Percentiles rank a stretch among this genome's conserved stretches.
Conservation (phyloP, 1,140 invertebrate genomes). For the Lepidurus couesii region DNA sequence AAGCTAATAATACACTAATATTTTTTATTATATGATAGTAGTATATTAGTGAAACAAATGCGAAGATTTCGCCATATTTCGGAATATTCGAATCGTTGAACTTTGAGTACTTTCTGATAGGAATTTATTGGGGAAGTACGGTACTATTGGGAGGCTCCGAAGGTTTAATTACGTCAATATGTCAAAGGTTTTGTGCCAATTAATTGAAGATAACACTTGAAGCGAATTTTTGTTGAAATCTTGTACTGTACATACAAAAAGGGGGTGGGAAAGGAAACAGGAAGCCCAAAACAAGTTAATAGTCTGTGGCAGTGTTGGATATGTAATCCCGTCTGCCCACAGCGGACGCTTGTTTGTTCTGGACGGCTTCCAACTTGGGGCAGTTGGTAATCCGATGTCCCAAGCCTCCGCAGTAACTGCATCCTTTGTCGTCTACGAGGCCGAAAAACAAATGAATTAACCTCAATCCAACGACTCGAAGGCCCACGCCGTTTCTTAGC, state of each 20-base stretch:
- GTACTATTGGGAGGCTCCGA: too few species aligned
- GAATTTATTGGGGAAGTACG: too few species aligned
- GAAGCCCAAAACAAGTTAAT: conserved; percentile 54
- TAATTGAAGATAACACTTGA: not conserved
- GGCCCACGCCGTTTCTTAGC: not conserved
- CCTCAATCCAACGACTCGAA: conserved; percentile 14
- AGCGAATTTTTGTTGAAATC: too few species aligned
- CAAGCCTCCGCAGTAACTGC: conserved; percentile 96
- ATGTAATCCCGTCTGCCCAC: conserved; percentile 93
- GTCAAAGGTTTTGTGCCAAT: not conserved
- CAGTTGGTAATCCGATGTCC: conserved; percentile 98
- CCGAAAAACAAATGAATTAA: conserved; percentile 28
- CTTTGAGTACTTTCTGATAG: too few species aligned
- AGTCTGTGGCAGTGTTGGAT: conserved; percentile 90
- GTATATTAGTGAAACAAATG: too few species aligned
- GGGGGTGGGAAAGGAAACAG: not conserved
- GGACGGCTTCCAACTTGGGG: conserved; percentile 95
- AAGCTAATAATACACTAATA: too few species aligned
- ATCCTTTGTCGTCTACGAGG: conserved; percentile 77
- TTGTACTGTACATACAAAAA: not conserved
- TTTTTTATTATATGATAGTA: too few species aligned
- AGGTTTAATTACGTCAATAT: not conserved
- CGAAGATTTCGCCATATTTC: too few species aligned
- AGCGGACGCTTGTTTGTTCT: conserved; percentile 85
- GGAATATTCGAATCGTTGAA: too few species aligned